A percentile compares a stretch with the other conserved stretches of the same genome.
Evolutionary conservation across 2,113 vertebrate species (phyloP).

Genomic region (Gymnorhina tibicen): DNA sequence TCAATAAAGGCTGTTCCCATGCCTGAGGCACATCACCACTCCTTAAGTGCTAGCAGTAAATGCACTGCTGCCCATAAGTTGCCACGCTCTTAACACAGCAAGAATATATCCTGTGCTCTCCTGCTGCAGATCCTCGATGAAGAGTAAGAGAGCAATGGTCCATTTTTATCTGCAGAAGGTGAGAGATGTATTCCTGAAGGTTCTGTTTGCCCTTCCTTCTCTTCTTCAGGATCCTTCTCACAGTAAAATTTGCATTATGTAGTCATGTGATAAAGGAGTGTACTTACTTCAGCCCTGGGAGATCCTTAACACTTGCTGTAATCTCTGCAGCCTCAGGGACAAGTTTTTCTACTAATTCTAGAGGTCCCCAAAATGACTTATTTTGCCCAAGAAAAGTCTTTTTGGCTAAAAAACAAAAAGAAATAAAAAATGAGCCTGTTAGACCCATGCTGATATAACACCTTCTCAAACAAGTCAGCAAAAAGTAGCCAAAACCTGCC

Average conservation of each 20-base stretch:
- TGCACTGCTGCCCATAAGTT: rapidly evolving
- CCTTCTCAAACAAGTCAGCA: neutral
- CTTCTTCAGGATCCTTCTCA: neutral
- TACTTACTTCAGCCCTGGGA: conserved; percentile 95
- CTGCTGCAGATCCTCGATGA: neutral
- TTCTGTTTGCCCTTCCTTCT: neutral
- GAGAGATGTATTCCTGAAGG: neutral
- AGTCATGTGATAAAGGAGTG: neutral
- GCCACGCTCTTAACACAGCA: rapidly evolving
- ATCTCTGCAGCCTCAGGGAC: conserved; percentile 97
- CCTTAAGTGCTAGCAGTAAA: neutral
- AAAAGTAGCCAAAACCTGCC: neutral
- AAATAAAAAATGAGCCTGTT: neutral
- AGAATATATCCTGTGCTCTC: neutral
- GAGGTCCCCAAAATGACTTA: conserved; percentile 98
- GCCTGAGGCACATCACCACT: neutral
- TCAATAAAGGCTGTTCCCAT: neutral
- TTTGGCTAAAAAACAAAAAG: conserved; percentile 77
- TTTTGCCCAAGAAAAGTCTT: conserved; percentile 99
- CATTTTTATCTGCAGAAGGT: neutral
- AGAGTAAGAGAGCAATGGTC: neutral
- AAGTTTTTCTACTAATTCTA: conserved; percentile 96
- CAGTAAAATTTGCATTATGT: rapidly evolving
- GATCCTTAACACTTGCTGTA: conserved; percentile 96
- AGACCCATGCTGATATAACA: neutral